phyloP scores from a whole-genome alignment of 2,888 invertebrate species.

The Apamea monoglypha region DNA sequence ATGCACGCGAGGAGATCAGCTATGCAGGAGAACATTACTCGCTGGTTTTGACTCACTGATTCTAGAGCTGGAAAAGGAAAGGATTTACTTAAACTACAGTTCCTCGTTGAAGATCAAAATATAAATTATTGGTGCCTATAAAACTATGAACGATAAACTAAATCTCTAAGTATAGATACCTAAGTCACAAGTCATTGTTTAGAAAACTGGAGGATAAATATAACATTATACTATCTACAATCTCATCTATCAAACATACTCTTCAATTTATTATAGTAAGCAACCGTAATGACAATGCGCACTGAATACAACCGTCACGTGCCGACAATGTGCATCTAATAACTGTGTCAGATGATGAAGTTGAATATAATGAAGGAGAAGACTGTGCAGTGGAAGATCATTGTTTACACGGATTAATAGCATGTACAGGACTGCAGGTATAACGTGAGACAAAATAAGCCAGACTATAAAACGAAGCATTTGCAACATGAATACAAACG shows the following conservation, averaged over 20 bases:
- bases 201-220: neutral
- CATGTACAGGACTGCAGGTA: neutral
- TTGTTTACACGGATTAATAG: conserved; percentile 25
- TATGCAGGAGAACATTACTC: conserved; percentile 86
- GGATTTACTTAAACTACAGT: neutral
- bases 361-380: conserved; percentile 15
- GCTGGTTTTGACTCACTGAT: conserved; percentile 82
- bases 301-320: conserved; percentile 21
- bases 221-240: neutral
- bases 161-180: neutral
- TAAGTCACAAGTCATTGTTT: neutral
- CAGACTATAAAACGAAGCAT: neutral
- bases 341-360: conserved; percentile 10
- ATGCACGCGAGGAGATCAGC: conserved; percentile 84
- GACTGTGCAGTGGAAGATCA: conserved; percentile 6
- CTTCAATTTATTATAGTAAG: conserved; percentile 10
- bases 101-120: neutral
- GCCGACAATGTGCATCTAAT: conserved; percentile 7
- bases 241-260: neutral
- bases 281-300: conserved; percentile 6
- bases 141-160: neutral
- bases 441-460: neutral
- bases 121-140: neutral
- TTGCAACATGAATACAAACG: neutral
- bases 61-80: conserved; percentile 80